phyloP scores from a whole-genome alignment of 2,113 vertebrate genomes.

The Brevimyrus niger region DNA sequence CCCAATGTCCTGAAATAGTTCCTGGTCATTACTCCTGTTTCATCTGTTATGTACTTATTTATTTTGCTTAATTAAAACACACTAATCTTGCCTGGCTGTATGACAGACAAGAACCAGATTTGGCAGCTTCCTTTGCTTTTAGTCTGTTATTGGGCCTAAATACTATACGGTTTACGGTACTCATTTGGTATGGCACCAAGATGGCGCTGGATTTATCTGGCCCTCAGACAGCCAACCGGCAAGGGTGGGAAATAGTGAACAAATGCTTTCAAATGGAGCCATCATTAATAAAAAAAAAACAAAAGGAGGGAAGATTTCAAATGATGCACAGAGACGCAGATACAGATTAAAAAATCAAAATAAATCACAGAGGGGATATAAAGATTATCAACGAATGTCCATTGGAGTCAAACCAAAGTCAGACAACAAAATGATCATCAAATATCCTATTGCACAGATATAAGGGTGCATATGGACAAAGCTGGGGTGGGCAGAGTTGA shows the following conservation, averaged over 20 bases:
- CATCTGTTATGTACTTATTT: not conserved
- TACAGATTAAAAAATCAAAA: not conserved
- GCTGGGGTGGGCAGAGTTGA: not conserved
- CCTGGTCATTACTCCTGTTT: not conserved
- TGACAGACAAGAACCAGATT: not conserved
- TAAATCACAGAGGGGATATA: not conserved
- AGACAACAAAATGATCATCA: not conserved
- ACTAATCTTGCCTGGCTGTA: not conserved
- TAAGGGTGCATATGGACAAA: not conserved
- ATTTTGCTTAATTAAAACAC: not conserved
- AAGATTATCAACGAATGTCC: not conserved
- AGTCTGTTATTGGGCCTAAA: not conserved
- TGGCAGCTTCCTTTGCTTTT: not conserved
- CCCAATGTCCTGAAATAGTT: not conserved
- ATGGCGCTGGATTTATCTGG: not conserved
- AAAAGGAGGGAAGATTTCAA: not conserved
- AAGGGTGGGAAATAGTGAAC: not conserved
- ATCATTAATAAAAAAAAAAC: not conserved
- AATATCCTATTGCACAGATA: not conserved
- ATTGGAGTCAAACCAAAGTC: not conserved
- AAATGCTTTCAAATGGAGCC: not conserved
- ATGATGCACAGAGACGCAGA: not conserved
- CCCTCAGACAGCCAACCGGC: not conserved
- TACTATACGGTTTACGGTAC: not conserved
- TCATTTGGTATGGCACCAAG: not conserved